These are phyloP conservation scores for Alcis repandata DNA, from an alignment of 2,888 invertebrate species.

Conservation along the genomic window DNA sequence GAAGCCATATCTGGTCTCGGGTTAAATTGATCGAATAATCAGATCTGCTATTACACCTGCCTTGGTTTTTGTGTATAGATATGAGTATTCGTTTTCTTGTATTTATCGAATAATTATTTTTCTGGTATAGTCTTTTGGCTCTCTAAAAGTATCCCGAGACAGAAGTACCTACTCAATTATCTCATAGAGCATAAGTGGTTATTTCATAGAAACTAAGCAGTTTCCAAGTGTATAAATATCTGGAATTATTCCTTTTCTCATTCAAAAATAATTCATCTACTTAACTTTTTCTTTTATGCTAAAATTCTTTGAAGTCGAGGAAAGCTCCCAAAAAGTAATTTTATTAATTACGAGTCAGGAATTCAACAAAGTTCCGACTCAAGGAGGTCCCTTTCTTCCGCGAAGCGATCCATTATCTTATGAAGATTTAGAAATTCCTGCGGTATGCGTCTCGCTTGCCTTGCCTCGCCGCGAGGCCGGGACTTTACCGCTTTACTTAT, in stretches of 20 bases:
- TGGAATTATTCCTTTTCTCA: constrained; percentile 83
- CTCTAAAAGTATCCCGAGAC: too few species aligned
- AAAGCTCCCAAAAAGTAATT: constrained; percentile 87
- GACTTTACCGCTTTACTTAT: constrained; percentile 16
- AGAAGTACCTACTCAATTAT: background rate
- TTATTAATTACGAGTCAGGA: constrained; percentile 87
- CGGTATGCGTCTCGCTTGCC: constrained; percentile 68
- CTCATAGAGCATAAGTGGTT: constrained; percentile 1
- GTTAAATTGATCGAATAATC: constrained; percentile 13
- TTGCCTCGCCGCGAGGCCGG: constrained; percentile 28
- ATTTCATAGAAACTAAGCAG: constrained; percentile 44
- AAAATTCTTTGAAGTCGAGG: constrained; percentile 86
- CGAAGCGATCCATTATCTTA: constrained; percentile 85
- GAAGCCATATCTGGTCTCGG: constrained; percentile 5
- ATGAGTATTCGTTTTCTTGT: background rate
- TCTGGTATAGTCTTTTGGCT: too few species aligned
- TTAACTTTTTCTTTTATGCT: constrained; percentile 86
- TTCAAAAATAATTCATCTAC: constrained; percentile 86
- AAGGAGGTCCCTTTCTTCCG: constrained; percentile 83
- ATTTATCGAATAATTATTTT: too few species aligned
- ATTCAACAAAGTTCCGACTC: constrained; percentile 84
- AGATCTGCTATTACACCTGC: background rate
- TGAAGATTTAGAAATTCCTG: constrained; percentile 86
- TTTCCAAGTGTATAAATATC: constrained; percentile 78
- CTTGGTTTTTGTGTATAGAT: background rate